phyloP scores from a whole-genome alignment of 2,113 vertebrate species.

The Spilogale gracilis region DNA sequence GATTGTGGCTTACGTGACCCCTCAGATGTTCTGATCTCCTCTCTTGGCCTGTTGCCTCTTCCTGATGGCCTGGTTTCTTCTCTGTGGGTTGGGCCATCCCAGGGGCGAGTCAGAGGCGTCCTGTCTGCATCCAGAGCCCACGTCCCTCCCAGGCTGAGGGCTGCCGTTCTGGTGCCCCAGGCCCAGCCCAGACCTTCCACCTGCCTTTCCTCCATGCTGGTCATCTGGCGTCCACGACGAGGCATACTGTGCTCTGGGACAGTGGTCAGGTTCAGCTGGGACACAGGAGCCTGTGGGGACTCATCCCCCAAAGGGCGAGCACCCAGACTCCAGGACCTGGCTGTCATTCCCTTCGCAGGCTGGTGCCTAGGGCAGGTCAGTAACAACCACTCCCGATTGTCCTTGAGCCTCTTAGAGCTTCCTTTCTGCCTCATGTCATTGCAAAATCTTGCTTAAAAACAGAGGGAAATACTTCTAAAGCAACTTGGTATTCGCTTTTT shows the following conservation, averaged over 20 bases:
- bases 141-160: background rate
- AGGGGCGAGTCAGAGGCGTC: background rate
- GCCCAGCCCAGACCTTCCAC: background rate
- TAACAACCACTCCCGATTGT: background rate
- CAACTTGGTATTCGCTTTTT: background rate
- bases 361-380: background rate
- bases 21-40: background rate
- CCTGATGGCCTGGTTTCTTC: background rate
- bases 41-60: background rate
- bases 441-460: background rate
- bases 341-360: background rate
- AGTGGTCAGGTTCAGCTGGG: background rate
- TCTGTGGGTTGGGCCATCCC: background rate
- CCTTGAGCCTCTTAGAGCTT: background rate
- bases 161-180: background rate
- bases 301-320: background rate
- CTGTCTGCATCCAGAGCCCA: background rate
- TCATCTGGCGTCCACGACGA: rapidly evolving
- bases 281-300: background rate
- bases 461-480: background rate
- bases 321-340: background rate
- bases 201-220: background rate
- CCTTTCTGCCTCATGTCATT: background rate
- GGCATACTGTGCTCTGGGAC: background rate
- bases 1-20: background rate